Base-by-base conservation (phyloP, 2,797 vertebrate species). In the Zenarchopterus dispar region DNA sequence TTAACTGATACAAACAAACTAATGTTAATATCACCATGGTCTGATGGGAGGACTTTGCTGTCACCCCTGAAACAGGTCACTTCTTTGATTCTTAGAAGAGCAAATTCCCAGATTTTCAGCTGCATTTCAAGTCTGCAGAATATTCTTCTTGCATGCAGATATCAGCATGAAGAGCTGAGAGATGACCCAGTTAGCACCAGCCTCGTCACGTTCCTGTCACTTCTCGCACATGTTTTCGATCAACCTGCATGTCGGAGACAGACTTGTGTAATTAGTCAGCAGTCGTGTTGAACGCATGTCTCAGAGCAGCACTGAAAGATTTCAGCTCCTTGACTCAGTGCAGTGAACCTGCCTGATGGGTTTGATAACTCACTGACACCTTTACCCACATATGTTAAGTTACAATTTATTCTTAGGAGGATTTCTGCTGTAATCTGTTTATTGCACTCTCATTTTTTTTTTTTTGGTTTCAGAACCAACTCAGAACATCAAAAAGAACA, bases 1-100 rank as follows among this genome's bases (percentile, higher is more conserved):
- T 75, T 56, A 57, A 74, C 16, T 4, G 11, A 73, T 28, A 49
- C 18, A 42, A 16, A 77, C 23, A 54, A 62, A 48, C n/a, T 55
- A 73, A 70, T 69, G 58, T 65, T 62, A 26, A 23, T 46, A 24
- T 55, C 16, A 42, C 15, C 9, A 33, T 19, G 26, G 6, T 54
- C 56, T 45, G 31, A 50, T 2, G 56, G 11, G 2, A 31, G 23
- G 18, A 73, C 49, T 54, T 52, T 51, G 6, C 42, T 6, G 44
- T 57, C 6, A 19, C 0, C 5, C 56, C 1, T 18, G 36, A 46
- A 50, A 28, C 52, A 48, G 48, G 39, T 54, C 51, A 44, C 11
- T 31, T 47, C 22, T 43, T 5, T 41, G 7, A 23, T 48, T 11
- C 56, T 11, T 0, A 56, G 18, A 52, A 26, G 19, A 56, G 21